Base-by-base conservation (phyloP, 1,140 invertebrate species). In the Sipha flava region DNA sequence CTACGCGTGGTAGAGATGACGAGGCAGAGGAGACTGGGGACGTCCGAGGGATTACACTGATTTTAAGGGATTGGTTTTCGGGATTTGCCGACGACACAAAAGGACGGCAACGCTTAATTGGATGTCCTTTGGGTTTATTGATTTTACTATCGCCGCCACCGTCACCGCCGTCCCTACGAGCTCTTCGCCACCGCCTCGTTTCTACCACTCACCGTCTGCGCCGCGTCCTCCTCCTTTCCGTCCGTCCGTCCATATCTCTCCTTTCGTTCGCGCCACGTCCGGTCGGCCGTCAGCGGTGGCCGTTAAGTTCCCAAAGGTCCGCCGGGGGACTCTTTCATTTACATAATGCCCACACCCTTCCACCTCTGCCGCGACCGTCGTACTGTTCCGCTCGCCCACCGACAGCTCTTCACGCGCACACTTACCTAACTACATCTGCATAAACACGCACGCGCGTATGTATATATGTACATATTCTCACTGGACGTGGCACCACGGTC, bases 101-200 rank as follows among this genome's bases (percentile, higher is more conserved):
- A 75, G 72, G 72, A 75, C 72, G 72, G 72, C 72, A 54, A 75
- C 72, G 72, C 72, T 75, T 75, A 75, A 75, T 75, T 75, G 72
- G 72, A 75, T 75, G 72, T 75, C 72, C 72, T 75, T 75, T 75
- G 72, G 72, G 72, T 75, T 75, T 75, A 75, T 75, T 75, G 72
- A 75, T 75, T 75, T 75, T 75, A 75, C 31, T 52, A 49, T 75
- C 72, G 49, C 72, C 72, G 72, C 47, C 49, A n/a, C 29, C 31
- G 62, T 6, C 62, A n/a, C 31, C 34, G 62, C 18, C 62, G 10
- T 40, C 64, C 34, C 40, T 21, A 5, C 34, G 29, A 31, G 57
- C 57, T 62, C 57, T 62, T 62, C 57, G 18, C 57, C 57, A 31
- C 21, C n/a, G n/a, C 47, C 47, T 0, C 47, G 47, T 21, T 21